A percentile compares a stretch with the other conserved stretches of the same genome.
Evolutionary conservation across 1,140 invertebrate species (phyloP).

Genomic region (Oncopodura yosiiana): DNA sequence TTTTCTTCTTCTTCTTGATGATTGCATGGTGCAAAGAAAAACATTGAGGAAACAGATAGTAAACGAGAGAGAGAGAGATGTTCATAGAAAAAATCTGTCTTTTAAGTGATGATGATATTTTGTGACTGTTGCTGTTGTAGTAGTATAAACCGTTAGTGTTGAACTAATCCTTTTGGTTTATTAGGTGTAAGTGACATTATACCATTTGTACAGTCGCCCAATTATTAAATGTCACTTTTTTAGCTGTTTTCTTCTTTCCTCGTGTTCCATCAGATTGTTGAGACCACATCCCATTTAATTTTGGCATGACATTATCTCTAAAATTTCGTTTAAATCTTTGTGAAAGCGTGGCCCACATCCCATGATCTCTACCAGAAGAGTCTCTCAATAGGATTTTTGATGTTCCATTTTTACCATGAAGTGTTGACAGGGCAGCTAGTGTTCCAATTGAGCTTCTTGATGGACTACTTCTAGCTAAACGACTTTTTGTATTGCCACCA

Average conservation of each 20-base stretch:
- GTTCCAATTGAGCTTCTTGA: conserved; percentile 12
- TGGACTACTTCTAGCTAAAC: background rate
- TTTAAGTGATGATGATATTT: background rate
- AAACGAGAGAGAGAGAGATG: background rate
- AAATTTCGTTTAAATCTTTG: conserved; percentile 33
- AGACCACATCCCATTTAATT: conserved; percentile 34
- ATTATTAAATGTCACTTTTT: conserved; percentile 35
- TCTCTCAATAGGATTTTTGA: conserved; percentile 32
- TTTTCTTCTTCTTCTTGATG: too few species aligned
- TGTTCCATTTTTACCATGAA: conserved; percentile 20
- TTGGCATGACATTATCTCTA: conserved; percentile 32
- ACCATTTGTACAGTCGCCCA: conserved; percentile 36
- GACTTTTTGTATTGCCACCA: background rate
- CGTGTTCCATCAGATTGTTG: conserved; percentile 9
- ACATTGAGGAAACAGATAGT: too few species aligned
- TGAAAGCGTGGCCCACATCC: conserved; percentile 32
- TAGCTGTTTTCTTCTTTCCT: conserved; percentile 31
- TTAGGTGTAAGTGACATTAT: conserved; percentile 10
- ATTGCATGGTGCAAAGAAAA: too few species aligned
- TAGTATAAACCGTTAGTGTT: background rate
- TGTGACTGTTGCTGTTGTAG: background rate
- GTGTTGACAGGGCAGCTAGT: conserved; percentile 4
- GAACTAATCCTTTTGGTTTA: conserved; percentile 5
- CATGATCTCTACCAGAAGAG: conserved; percentile 16
- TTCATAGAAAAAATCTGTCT: background rate